Percentiles rank a stretch among this genome's conserved stretches.
Conservation (phyloP, 2,888 invertebrate genomes). For the Euplexia lucipara region DNA sequence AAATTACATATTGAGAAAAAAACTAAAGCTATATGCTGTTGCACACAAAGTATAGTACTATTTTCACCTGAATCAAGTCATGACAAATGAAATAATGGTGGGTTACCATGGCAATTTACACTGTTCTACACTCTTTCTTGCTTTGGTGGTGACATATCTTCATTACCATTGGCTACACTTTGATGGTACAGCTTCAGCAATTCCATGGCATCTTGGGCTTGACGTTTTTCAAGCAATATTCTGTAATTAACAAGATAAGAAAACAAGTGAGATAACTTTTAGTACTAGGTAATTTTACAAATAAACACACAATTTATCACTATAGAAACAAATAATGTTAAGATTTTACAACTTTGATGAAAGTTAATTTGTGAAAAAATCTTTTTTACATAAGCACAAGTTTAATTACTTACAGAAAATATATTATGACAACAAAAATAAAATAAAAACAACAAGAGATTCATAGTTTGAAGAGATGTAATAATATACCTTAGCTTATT, state of each 20-base stretch:
- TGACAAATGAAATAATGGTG: constrained; percentile 57
- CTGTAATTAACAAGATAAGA: constrained; percentile 77
- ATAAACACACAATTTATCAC: too few species aligned
- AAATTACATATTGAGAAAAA: neutral
- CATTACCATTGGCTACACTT: constrained; percentile 88
- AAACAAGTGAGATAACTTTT: neutral
- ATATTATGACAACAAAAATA: neutral
- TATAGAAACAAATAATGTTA: too few species aligned
- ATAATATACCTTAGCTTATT: too few species aligned
- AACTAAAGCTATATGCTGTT: neutral
- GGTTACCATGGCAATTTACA: constrained; percentile 63
- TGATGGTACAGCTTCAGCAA: constrained; percentile 94
- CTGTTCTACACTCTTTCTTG: constrained; percentile 84
- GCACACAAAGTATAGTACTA: constrained; percentile 10
- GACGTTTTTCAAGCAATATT: constrained; percentile 95
- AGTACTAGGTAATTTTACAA: too few species aligned
- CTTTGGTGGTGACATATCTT: constrained; percentile 86
- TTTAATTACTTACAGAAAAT: neutral
- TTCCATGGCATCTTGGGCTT: constrained; percentile 97
- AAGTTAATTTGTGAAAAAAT: too few species aligned
- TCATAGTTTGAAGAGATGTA: neutral
- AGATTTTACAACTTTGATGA: too few species aligned
- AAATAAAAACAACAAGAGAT: neutral
- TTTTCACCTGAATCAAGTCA: constrained; percentile 58
- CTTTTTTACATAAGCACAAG: neutral